phyloP scores from a whole-genome alignment of 2,797 vertebrate genomes.

The Momotus momota region DNA sequence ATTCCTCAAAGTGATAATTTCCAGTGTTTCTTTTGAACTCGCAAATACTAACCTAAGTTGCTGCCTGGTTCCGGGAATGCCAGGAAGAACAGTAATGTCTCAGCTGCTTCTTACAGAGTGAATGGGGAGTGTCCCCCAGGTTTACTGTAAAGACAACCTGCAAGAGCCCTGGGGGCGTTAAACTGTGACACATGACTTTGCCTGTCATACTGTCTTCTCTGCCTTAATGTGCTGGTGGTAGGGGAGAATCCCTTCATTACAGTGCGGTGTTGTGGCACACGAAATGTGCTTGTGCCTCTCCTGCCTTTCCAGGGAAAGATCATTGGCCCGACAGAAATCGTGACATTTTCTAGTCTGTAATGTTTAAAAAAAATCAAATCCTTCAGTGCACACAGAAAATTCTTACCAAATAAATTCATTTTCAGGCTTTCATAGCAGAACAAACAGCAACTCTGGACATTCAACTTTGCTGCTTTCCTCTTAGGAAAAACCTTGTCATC shows the following conservation, averaged over 20 bases:
- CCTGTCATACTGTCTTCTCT: rapidly evolving
- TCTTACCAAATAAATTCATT: conserved; percentile 37
- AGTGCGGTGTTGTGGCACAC: not conserved
- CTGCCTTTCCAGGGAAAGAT: not conserved
- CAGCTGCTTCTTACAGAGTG: not conserved
- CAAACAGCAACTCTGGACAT: not conserved
- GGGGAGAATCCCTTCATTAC: not conserved
- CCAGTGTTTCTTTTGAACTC: not conserved
- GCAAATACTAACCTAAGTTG: not conserved
- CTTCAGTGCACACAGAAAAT: not conserved
- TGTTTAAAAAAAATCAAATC: not conserved
- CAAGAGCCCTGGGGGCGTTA: not conserved
- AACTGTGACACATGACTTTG: not conserved
- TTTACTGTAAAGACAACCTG: not conserved
- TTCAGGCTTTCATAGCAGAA: conserved; percentile 39
- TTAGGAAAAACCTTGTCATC: not conserved
- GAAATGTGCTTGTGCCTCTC: not conserved
- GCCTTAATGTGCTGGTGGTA: not conserved
- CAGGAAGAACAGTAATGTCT: not conserved
- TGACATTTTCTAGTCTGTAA: not conserved
- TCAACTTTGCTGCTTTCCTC: not conserved
- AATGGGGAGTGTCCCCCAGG: not conserved
- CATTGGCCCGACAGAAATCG: too few relatives aligned
- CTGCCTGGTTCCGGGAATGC: not conserved
- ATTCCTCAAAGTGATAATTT: not conserved